phyloP scores from a whole-genome alignment of 1,140 invertebrate genomes.

The Eulimnadia texana region DNA sequence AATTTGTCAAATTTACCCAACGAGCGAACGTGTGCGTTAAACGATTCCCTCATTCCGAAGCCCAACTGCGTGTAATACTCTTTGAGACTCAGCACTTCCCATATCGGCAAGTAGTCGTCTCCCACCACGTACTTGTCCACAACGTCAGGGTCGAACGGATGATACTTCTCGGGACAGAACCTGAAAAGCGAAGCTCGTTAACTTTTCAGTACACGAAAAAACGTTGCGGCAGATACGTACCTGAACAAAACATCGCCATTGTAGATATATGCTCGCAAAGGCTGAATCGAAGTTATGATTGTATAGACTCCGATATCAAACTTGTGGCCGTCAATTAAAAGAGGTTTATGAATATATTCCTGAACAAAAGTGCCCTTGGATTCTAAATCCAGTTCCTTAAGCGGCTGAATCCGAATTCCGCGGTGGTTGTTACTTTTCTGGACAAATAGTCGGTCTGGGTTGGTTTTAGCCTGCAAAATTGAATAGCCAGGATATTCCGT shows the following conservation, averaged over 20 bases:
- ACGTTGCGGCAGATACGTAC: conserved; percentile 27
- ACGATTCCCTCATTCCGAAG: conserved; percentile 71
- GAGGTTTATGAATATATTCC: conserved; percentile 52
- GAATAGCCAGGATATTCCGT: not conserved
- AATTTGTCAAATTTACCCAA: conserved; percentile 29
- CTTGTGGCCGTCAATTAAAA: conserved; percentile 63
- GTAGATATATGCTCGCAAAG: conserved; percentile 75
- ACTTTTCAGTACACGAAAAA: not conserved
- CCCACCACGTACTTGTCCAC: conserved; percentile 86
- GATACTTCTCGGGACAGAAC: conserved; percentile 82
- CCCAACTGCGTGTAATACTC: conserved; percentile 59
- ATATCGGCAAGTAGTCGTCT: conserved; percentile 86
- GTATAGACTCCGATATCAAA: conserved; percentile 96
- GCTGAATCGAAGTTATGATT: conserved; percentile 77
- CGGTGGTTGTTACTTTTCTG: conserved; percentile 87
- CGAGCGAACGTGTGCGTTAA: conserved; percentile 59
- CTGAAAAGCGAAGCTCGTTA: conserved; percentile 30
- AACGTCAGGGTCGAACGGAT: conserved; percentile 70
- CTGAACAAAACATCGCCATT: conserved; percentile 76
- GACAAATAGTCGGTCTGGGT: conserved; percentile 65
- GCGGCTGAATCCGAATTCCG: conserved; percentile 60
- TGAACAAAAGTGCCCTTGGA: conserved; percentile 71
- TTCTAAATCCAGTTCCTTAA: conserved; percentile 54
- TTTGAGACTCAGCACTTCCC: conserved; percentile 74
- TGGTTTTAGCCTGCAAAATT: conserved; percentile 33